Evolutionary conservation across 2,888 invertebrate genomes (phyloP).

Genomic region (Flexamia atlantica): DNA sequence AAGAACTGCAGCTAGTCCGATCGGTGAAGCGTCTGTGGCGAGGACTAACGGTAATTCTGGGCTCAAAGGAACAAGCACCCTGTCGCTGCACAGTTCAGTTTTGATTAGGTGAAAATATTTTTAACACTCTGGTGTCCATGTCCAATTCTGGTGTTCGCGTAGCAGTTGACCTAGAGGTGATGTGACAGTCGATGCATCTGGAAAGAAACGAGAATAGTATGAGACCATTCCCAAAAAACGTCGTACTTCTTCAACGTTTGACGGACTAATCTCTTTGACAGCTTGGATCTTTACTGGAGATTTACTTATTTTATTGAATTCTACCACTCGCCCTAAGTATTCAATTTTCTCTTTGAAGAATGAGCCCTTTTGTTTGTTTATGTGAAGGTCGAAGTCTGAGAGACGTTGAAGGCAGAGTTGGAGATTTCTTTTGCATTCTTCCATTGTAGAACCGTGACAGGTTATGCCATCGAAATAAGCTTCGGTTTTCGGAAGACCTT

Average conservation of each 20-base stretch:
- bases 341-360: slow-evolving; percentile 27
- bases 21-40: slow-evolving; percentile 65
- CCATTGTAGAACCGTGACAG: slow-evolving; percentile 66
- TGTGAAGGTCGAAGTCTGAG: slow-evolving; percentile 57
- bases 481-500: slow-evolving; percentile 48
- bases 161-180: slow-evolving; percentile 66
- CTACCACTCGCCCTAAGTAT: slow-evolving; percentile 61
- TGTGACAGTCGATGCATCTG: slow-evolving; percentile 62
- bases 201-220: slow-evolving; percentile 67
- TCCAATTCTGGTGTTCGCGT: slow-evolving; percentile 60
- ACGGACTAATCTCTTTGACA: slow-evolving; percentile 37
- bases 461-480: slow-evolving; percentile 68
- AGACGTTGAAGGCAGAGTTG: slow-evolving; percentile 61
- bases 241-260: slow-evolving; percentile 51
- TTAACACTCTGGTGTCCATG: slow-evolving; percentile 67
- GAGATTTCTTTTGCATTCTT: slow-evolving; percentile 65
- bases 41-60: slow-evolving; percentile 66
- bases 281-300: background rate
- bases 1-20: slow-evolving; percentile 63
- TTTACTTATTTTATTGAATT: slow-evolving; percentile 56
- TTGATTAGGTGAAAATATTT: slow-evolving; percentile 68
- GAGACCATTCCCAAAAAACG: slow-evolving; percentile 64
- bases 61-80: slow-evolving; percentile 67
- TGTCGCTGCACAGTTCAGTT: slow-evolving; percentile 67
- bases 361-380: slow-evolving; percentile 54